A percentile compares a stretch with the other conserved stretches of the same genome.
phyloP scores from a whole-genome alignment of 2,113 vertebrate species.

The Rhinolophus sinicus region DNA sequence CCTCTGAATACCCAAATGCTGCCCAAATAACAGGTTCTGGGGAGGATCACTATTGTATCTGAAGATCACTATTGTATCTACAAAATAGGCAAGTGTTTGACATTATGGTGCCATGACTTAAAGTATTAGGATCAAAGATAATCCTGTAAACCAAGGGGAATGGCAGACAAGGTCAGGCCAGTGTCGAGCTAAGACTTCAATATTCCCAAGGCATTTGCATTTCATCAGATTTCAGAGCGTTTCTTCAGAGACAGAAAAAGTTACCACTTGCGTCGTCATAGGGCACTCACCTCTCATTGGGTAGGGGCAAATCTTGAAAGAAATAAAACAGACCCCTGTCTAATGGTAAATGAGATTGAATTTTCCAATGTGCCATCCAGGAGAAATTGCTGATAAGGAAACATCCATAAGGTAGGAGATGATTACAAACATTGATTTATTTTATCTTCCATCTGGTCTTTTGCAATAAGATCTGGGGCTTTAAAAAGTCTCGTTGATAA shows the following conservation, averaged over 20 bases:
- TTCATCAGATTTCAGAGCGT: constrained; percentile 87
- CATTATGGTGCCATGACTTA: not conserved
- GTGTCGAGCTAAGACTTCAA: not conserved
- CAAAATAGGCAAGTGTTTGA: not conserved
- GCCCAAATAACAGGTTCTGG: not conserved
- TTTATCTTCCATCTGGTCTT: constrained; percentile 58
- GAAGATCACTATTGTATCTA: not conserved
- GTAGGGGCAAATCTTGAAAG: constrained; percentile 78
- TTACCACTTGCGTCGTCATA: constrained; percentile 66
- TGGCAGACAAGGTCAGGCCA: not conserved
- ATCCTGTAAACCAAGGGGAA: not conserved
- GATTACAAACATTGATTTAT: constrained; percentile 56
- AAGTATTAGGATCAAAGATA: not conserved
- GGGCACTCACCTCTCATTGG: constrained; percentile 85
- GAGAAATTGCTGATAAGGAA: constrained; percentile 82
- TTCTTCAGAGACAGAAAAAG: constrained; percentile 72
- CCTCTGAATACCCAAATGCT: not conserved
- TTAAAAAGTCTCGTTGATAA: not conserved
- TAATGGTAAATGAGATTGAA: constrained; percentile 78
- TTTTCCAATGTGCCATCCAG: constrained; percentile 82
- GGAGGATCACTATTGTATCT: not conserved
- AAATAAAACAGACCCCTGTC: constrained; percentile 82
- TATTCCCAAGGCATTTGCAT: constrained; percentile 70
- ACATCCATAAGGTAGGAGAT: constrained; percentile 88
- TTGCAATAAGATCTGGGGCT: not conserved